phyloP scores from a whole-genome alignment of 2,113 vertebrate genomes.

The Lepidothrix coronata region DNA sequence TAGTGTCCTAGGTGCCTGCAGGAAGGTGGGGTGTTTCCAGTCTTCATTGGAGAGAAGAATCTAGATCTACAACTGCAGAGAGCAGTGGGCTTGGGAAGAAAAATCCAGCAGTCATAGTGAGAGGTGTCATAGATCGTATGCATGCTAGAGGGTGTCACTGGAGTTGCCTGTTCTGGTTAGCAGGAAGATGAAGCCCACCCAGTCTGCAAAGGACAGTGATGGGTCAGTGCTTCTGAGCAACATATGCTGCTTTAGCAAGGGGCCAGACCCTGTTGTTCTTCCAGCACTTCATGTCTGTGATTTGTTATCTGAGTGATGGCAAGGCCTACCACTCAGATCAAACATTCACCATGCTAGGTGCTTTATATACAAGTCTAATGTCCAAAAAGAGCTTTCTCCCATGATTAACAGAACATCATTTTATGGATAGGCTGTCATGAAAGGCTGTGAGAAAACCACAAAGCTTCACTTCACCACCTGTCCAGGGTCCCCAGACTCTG shows the following conservation, averaged over 20 bases:
- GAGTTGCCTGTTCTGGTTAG: constrained; percentile 23
- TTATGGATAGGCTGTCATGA: background rate
- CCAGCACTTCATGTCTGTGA: background rate
- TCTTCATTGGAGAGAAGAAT: background rate
- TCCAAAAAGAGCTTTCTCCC: background rate
- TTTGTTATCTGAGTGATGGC: background rate
- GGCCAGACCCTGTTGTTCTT: background rate
- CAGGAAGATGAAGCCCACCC: constrained; percentile 6
- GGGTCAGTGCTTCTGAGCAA: background rate
- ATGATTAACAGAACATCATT: background rate
- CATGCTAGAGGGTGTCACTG: background rate
- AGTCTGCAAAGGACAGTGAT: background rate
- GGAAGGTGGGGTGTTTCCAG: background rate
- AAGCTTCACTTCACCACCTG: background rate
- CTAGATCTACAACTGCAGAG: background rate
- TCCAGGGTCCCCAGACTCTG: background rate
- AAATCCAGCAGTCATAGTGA: background rate
- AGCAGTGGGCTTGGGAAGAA: background rate
- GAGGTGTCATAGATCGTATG: background rate
- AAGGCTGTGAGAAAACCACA: background rate
- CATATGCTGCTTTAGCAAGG: constrained; percentile 3
- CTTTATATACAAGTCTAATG: background rate
- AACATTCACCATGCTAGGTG: background rate
- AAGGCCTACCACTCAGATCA: background rate
- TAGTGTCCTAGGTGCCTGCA: background rate